Evolutionary conservation across 2,797 vertebrate species (phyloP), one percentile per base, ranked within the genome.

Genomic region (Siniperca obscura): DNA sequence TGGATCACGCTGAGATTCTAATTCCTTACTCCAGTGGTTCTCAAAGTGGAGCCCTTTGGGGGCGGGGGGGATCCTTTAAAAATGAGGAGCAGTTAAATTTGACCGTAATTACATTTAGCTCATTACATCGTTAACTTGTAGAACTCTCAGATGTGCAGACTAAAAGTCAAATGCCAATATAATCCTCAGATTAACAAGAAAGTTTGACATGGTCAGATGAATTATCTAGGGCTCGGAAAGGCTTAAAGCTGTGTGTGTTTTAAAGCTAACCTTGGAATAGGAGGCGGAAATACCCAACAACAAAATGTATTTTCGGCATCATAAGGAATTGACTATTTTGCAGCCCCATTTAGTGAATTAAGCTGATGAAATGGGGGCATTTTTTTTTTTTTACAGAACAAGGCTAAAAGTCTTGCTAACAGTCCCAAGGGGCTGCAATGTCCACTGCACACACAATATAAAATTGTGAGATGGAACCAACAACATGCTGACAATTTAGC

Each of bases 11-110:
- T 78, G 85, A 70, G 73, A 87, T 62, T 88, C 4, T 73, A 81
- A 80, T 84, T 81, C 56, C 42, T 74, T 12, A 50, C 78, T 78
- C 80, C 70, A 72, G 56, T 60, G 75, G 59, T 67, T 78, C 67
- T 52, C 71, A 71, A 16, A 73, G 77, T 78, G 74, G 59, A 66
- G 70, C 73, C 74, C 56, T 70, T 40, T 25, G 2, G 27, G 27
- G 27, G 27, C 2, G 12, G 42, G 53, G 38, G 13, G 44, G 34
- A 60, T 77, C 16, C 48, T 81, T 80, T 74, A 36, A 77, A 83
- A 86, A 69, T 2, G 74, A 86, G 59, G 14, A 86, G 21, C 70
- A 53, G 56, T 80, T 85, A 61, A 1, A 72, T 82, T 84, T 82
- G 22, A n/a, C 13, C 30, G 17, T 76, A 25, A 70, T 74, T 78